Conservation (phyloP, 2,797 vertebrate species). For the Microtus californicus region DNA sequence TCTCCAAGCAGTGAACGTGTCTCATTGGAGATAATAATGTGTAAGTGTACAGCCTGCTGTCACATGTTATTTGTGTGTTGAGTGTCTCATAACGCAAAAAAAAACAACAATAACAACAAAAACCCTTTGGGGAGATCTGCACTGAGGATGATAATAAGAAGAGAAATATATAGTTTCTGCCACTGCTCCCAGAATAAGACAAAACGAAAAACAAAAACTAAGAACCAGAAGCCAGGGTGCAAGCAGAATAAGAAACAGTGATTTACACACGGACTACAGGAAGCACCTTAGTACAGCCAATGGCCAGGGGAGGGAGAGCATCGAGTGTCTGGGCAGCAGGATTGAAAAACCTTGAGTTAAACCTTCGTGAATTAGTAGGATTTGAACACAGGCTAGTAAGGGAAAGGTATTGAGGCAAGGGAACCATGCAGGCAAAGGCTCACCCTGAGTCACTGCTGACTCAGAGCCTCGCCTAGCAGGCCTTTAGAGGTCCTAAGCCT, state of each 20-base stretch:
- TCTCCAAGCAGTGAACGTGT: background rate
- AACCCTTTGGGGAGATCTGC: background rate
- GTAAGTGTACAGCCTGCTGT: background rate
- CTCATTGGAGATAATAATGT: constrained; percentile 13
- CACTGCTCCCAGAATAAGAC: background rate
- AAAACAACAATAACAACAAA: too few species aligned
- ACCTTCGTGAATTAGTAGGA: constrained; percentile 1
- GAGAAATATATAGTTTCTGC: background rate
- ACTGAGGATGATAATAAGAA: constrained; percentile 26
- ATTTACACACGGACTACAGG: constrained; percentile 22
- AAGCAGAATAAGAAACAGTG: constrained; percentile 35
- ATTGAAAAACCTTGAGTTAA: constrained; percentile 35
- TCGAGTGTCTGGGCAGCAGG: background rate
- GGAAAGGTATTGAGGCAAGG: constrained; percentile 59
- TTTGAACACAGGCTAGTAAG: constrained; percentile 36
- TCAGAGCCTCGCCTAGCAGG: constrained; percentile 48
- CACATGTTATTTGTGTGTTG: constrained; percentile 38
- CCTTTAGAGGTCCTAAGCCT: constrained; percentile 31
- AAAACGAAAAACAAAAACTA: background rate
- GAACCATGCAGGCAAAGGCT: constrained; percentile 31
- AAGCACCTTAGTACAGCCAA: background rate
- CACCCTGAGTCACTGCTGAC: constrained; percentile 67
- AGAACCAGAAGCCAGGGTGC: constrained; percentile 10
- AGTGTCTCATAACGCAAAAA: constrained; percentile 29
- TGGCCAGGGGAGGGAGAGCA: background rate